phyloP scores from a whole-genome alignment of 2,888 invertebrate genomes.

The Scaptodrosophila latifasciaeformis region DNA sequence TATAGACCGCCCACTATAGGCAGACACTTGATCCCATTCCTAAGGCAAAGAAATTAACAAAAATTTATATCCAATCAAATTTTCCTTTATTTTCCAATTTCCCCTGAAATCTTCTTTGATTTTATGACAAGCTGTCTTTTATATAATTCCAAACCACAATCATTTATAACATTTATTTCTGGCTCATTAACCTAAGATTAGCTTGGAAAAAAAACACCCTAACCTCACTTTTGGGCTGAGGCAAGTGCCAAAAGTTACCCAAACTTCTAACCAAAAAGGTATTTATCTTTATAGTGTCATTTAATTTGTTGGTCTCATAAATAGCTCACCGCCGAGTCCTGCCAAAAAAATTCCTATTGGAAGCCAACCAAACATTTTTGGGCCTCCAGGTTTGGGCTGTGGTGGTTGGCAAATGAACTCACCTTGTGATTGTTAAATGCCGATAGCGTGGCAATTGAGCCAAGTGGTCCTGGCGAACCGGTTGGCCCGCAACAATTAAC shows the following conservation, averaged over 20 bases:
- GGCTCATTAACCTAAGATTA: too few relatives aligned
- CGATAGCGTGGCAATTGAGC: constrained; percentile 88
- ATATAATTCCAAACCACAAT: too few relatives aligned
- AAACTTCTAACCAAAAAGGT: too few relatives aligned
- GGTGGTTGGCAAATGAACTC: constrained; percentile 56
- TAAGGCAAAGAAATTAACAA: constrained; percentile 46
- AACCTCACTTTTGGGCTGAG: too few relatives aligned
- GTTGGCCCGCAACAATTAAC: constrained; percentile 88
- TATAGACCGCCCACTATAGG: constrained; percentile 92
- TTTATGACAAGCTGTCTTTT: too few relatives aligned
- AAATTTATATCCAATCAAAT: not conserved
- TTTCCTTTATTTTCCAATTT: too few relatives aligned
- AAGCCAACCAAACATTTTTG: not conserved
- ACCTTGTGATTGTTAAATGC: constrained; percentile 90
- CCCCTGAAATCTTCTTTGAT: too few relatives aligned
- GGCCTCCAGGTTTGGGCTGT: not conserved
- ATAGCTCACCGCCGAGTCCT: too few relatives aligned
- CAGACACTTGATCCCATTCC: constrained; percentile 92
- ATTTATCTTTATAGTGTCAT: not conserved
- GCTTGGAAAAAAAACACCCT: too few relatives aligned
- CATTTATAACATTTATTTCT: too few relatives aligned
- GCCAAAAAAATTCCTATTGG: not conserved
- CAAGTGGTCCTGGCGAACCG: constrained; percentile 87
- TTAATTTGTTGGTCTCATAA: not conserved
- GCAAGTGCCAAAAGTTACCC: too few relatives aligned